Evolutionary conservation across 2,888 invertebrate genomes (phyloP), one percentile per base, ranked within the genome.

Genomic region (Amphimallon solstitiale): DNA sequence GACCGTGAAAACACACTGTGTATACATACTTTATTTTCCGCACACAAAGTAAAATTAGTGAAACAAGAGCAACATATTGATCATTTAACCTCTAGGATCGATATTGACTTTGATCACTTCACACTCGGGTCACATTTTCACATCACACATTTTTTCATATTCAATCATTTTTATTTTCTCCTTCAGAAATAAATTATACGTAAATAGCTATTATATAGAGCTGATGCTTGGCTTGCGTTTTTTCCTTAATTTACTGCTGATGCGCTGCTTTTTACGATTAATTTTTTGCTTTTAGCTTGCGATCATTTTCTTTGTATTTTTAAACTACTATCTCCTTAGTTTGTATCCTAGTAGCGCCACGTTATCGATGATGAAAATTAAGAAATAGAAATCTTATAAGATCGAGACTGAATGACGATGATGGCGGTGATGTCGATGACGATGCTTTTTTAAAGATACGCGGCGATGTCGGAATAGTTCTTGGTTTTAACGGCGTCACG

Each of bases 401-500:
- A 29, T 43, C 43, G 12, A 17, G 56, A 29, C 29, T 43, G 2
- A 10, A 43, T 43, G 56, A 6, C n/a, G 43, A 29, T 23, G 40
- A 23, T 19, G 15, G 15, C 21, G 17, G 14, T n/a, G 17, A n/a
- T 14, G 56, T 17, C 17, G 4, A 12, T 43, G 15, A 43, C n/a
- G 14, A 9, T 45, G 2, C 9, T 1, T 29, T 5, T 74, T 67
- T 71, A 67, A 67, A 71, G 71, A 70, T 72, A 72, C 67, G 71
- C 73, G 68, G 70, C 69, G 72, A 73, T 74, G 72, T 73, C 73
- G 72, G n/a, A 43, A 15, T 14, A 23, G 19, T 48, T 48, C 17
- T 54, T 38, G 9, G 29, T 23, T n/a, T n/a, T n/a, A 17, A 14
- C 12, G 34, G 37, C 35, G 40, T 21, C 21, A 35, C 14, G 21